A percentile compares a stretch with the other conserved stretches of the same genome.
Evolutionary conservation across 2,888 invertebrate species (phyloP).

Genomic region (Ctena decussata): DNA sequence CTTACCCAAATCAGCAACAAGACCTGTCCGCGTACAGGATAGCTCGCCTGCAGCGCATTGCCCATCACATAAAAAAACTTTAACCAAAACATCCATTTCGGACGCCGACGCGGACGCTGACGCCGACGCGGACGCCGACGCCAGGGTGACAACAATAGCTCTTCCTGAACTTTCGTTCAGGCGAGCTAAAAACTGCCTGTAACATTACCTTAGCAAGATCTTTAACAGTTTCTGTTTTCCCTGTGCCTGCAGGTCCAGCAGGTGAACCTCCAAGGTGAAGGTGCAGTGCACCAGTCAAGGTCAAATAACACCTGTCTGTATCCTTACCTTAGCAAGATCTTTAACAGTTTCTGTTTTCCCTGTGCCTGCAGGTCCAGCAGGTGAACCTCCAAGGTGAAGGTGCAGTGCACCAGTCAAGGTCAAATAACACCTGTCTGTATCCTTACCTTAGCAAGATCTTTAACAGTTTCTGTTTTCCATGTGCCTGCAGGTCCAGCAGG

Average conservation of each 20-base stretch:
- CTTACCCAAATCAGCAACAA: too few relatives aligned
- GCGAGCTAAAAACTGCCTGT: too few relatives aligned
- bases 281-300: conserved; percentile 86
- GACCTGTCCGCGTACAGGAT: too few relatives aligned
- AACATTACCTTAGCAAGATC: conserved; percentile 87
- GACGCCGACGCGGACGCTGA: too few relatives aligned
- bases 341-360: conserved; percentile 87
- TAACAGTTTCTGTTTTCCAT: too few relatives aligned
- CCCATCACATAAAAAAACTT: too few relatives aligned
- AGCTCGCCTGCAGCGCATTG: too few relatives aligned
- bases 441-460: conserved; percentile 59
- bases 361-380: conserved; percentile 87
- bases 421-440: conserved; percentile 86
- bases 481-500: conserved; percentile 86
- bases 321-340: conserved; percentile 86
- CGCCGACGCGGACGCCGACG: too few relatives aligned
- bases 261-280: conserved; percentile 86
- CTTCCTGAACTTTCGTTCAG: too few relatives aligned
- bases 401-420: conserved; percentile 86
- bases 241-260: conserved; percentile 87
- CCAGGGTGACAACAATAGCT: too few relatives aligned
- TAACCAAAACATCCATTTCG: too few relatives aligned
- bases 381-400: conserved; percentile 86
- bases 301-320: conserved; percentile 86
- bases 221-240: conserved; percentile 87